phyloP scores from a whole-genome alignment of 2,888 invertebrate genomes.

The Phlogophora meticulosa region DNA sequence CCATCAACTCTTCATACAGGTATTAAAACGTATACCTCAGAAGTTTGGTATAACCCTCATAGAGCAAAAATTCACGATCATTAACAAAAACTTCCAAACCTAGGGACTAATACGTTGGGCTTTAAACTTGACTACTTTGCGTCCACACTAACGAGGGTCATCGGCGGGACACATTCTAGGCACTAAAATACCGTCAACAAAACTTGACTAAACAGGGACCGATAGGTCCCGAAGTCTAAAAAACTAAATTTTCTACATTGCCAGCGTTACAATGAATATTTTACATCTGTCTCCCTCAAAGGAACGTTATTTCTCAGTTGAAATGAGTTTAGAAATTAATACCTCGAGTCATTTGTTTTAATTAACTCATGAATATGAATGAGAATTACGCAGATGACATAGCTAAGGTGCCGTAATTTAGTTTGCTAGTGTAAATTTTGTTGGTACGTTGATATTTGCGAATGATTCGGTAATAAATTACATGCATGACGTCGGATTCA shows the following conservation, averaged over 20 bases:
- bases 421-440: conserved; percentile 68
- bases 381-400: conserved; percentile 75
- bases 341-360: conserved; percentile 82
- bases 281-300: conserved; percentile 67
- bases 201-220: conserved; percentile 45
- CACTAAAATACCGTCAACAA: conserved; percentile 33
- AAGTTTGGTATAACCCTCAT: not conserved
- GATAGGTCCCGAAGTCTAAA: conserved; percentile 44
- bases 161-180: conserved; percentile 15
- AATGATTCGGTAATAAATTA: conserved; percentile 56
- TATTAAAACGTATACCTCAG: conserved; percentile 16
- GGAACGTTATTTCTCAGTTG: conserved; percentile 75
- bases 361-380: conserved; percentile 85
- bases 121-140: conserved; percentile 31
- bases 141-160: conserved; percentile 30
- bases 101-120: conserved; percentile 30
- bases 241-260: conserved; percentile 56
- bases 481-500: conserved; percentile 4
- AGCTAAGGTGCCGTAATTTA: conserved; percentile 72
- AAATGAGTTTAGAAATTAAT: conserved; percentile 83
- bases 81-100: conserved; percentile 37
- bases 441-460: conserved; percentile 58
- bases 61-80: conserved; percentile 18
- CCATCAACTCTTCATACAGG: not conserved
- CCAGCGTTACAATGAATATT: conserved; percentile 68